Percentiles rank a stretch among this genome's conserved stretches.
These are phyloP conservation scores for Fissipunctia ypsillon DNA, from an alignment of 2,888 invertebrate species.

Conservation along the genomic window DNA sequence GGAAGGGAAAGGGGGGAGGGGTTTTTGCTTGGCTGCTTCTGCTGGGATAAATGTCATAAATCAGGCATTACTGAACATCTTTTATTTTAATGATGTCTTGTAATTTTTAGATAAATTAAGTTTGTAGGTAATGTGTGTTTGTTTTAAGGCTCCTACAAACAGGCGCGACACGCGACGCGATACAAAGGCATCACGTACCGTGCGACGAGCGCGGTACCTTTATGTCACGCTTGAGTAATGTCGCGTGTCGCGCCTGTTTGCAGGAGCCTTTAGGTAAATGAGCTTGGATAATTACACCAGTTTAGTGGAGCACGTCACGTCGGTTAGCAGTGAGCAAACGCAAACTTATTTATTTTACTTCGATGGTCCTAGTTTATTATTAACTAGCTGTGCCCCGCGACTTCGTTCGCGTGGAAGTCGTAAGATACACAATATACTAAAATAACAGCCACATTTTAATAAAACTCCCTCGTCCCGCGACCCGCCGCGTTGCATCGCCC, in stretches of 20 bases:
- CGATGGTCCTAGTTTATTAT: background rate
- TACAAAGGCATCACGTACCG: no score
- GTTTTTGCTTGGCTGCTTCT: constrained; percentile 23
- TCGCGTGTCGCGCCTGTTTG: no score
- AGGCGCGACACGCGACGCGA: no score
- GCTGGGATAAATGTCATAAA: constrained; percentile 47
- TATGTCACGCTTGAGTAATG: no score
- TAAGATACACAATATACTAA: no score
- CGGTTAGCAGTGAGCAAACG: background rate
- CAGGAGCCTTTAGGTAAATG: background rate
- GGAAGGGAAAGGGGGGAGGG: constrained; percentile 23
- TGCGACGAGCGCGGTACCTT: no score
- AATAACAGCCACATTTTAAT: no score
- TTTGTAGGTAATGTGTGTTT: background rate
- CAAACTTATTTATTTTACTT: background rate
- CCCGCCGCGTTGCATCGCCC: no score
- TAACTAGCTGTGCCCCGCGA: no score
- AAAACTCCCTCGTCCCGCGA: no score
- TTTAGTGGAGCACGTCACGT: background rate
- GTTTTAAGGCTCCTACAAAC: no score
- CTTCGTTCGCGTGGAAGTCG: no score
- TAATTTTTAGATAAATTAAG: constrained; percentile 26
- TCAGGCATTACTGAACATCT: constrained; percentile 40
- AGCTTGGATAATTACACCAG: constrained; percentile 1
- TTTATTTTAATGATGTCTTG: constrained; percentile 41